These are phyloP conservation scores for Dryas iulia DNA, from an alignment of 1,140 invertebrate genomes.

Conservation along the genomic window DNA sequence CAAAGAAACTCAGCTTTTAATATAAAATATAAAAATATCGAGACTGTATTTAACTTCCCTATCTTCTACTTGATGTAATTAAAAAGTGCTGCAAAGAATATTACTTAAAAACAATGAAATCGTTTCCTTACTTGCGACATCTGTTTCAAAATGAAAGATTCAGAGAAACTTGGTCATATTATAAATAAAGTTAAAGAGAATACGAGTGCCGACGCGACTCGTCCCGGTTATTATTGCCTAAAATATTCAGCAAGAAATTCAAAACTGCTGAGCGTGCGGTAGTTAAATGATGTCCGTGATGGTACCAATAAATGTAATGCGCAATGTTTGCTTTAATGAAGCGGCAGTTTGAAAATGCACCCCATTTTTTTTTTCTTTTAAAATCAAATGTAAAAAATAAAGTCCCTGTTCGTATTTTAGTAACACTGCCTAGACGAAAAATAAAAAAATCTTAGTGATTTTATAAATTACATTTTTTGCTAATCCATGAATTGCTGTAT, in stretches of 20 bases:
- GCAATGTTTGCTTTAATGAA: slow-evolving; percentile 7
- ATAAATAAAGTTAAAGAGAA: slow-evolving; percentile 5
- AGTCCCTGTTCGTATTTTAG: no score
- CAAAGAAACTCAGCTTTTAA: not conserved
- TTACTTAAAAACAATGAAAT: slow-evolving; percentile 15
- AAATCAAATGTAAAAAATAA: no score
- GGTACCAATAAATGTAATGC: slow-evolving; percentile 4
- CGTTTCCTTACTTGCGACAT: slow-evolving; percentile 10
- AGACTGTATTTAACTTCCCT: not conserved
- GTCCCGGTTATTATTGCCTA: not conserved
- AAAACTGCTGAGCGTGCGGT: not conserved
- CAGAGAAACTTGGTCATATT: not conserved
- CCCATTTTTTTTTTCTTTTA: not conserved
- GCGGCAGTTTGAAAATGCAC: not conserved
- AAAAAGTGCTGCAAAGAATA: slow-evolving; percentile 14
- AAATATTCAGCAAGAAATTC: slow-evolving; percentile 7
- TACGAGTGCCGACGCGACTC: not conserved
- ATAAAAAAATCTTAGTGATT: no score
- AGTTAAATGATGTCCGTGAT: no score
- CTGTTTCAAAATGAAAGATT: slow-evolving; percentile 19
- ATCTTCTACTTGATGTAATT: slow-evolving; percentile 11
- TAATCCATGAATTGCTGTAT: no score
- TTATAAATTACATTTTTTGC: no score
- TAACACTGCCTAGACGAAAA: no score
- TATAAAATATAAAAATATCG: slow-evolving; percentile 12